Evolutionary conservation across 2,888 invertebrate genomes (phyloP), one percentile per base, ranked within the genome.

Genomic region (Clistopyga incitator): DNA sequence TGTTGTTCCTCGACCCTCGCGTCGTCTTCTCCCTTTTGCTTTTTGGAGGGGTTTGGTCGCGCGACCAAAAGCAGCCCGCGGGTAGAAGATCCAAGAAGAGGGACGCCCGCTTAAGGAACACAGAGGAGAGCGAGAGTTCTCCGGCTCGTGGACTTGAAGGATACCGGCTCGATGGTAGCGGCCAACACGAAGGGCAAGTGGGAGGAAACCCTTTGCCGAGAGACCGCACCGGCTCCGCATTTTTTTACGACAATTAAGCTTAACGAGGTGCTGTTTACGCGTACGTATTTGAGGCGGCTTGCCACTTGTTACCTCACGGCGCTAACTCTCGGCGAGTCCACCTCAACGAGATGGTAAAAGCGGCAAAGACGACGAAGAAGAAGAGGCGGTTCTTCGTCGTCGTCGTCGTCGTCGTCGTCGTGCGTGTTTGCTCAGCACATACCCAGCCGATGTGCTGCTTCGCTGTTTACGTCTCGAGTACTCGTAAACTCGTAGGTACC

Each of bases 181-280:
- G 18, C 38, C 20, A 11, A 38, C 38, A 34, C 3, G 11, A 3
- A 2, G 42, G 20, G 59, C 6, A 20, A 18, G 70, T 6, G 50
- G 70, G 68, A 64, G 42, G 25, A 71, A 56, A 56, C 59, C 72
- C 74, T 61, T 74, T 74, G 74, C 61, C 74, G 61, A 29, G 45
- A 72, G 67, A 25, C 67, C 67, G 67, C 67, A 47, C 45, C 59
- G 34, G 61, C 61, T 59, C n/a, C 45, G 45, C 45, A 77, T 79
- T 74, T 89, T 87, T 86, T 83, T 86, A 85, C 87, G 87, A 89
- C 89, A 89, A 90, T 90, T 89, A 89, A 89, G 86, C 87, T 89
- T 90, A 90, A 90, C 89, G 87, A 89, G 87, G 86, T 87, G 85
- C 86, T 89, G 89, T 89, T 89, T 90, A 88, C 89, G 67, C 86